These are phyloP conservation scores for Rambutsinella grinnellia DNA, from an alignment of 2,888 invertebrate genomes.

Conservation along the genomic window DNA sequence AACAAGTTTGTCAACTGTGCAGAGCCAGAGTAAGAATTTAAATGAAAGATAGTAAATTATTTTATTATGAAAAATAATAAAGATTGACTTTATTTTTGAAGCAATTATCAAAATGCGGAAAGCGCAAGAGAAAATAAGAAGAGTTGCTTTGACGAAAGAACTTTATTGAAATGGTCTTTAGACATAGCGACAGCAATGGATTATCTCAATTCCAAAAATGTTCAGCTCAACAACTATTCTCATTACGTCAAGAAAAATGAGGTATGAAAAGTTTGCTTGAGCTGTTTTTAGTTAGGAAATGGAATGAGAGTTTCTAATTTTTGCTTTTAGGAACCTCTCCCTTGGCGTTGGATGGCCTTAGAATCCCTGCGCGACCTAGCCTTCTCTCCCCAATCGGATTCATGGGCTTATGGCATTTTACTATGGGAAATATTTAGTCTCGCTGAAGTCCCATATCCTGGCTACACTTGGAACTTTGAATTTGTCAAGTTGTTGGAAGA, in stretches of 20 bases:
- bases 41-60: neutral
- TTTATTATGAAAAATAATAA: neutral
- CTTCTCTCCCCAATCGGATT: slow-evolving; percentile 68
- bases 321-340: slow-evolving; percentile 2
- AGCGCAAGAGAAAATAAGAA: neutral
- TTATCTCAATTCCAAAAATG: slow-evolving; percentile 9
- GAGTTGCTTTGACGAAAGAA: neutral
- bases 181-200: slow-evolving; percentile 11
- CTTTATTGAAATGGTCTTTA: slow-evolving; percentile 1
- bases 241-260: slow-evolving; percentile 34
- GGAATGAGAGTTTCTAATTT: neutral
- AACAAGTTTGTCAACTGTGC: slow-evolving; percentile 3
- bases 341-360: slow-evolving; percentile 66
- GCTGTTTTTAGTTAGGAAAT: neutral
- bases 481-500: slow-evolving; percentile 14
- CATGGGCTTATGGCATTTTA: slow-evolving; percentile 67
- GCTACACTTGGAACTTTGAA: slow-evolving; percentile 23
- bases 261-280: neutral
- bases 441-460: slow-evolving; percentile 61
- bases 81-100: neutral
- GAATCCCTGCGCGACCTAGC: slow-evolving; percentile 48
- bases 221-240: slow-evolving; percentile 36
- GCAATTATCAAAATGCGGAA: slow-evolving; percentile 11
- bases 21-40: slow-evolving; percentile 1
- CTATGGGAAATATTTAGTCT: slow-evolving; percentile 68